Evolutionary conservation across 2,113 vertebrate genomes (phyloP).

Genomic region (Festucalex cinctus): DNA sequence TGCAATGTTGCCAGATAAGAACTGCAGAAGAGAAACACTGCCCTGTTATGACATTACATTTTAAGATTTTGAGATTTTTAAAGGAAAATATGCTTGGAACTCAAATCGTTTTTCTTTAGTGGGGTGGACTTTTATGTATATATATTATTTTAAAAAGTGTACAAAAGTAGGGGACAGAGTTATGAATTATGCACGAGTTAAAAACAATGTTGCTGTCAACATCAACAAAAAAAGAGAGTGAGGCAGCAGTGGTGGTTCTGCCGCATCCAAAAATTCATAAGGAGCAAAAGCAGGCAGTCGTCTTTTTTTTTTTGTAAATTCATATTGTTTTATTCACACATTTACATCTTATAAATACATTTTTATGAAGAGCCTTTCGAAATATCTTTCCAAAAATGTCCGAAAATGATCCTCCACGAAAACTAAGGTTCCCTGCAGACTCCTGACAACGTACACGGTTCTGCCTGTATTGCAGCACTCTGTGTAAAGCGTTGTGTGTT

Average conservation of each 20-base stretch:
- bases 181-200: constrained; percentile 68
- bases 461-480: constrained; percentile 10
- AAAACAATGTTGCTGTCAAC: constrained; percentile 60
- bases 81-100: constrained; percentile 35
- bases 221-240: constrained; percentile 60
- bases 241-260: constrained; percentile 20
- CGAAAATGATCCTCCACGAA: constrained; percentile 1
- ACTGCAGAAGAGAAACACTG: no score
- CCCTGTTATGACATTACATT: no score
- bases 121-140: constrained; percentile 36
- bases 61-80: constrained; percentile 10
- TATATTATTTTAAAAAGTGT: constrained; percentile 61
- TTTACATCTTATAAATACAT: constrained; percentile 17
- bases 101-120: constrained; percentile 49
- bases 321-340: constrained; percentile 22
- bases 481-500: constrained; percentile 14
- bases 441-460: constrained; percentile 6
- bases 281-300: constrained; percentile 35
- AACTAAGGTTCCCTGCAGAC: constrained; percentile 17
- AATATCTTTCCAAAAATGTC: constrained; percentile 1
- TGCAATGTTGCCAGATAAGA: no score
- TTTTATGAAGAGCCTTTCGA: constrained; percentile 13
- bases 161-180: constrained; percentile 68
- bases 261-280: constrained; percentile 35
- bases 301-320: constrained; percentile 38